These are phyloP conservation scores for Pipra filicauda DNA, from an alignment of 2,113 vertebrate species.

Conservation along the genomic window DNA sequence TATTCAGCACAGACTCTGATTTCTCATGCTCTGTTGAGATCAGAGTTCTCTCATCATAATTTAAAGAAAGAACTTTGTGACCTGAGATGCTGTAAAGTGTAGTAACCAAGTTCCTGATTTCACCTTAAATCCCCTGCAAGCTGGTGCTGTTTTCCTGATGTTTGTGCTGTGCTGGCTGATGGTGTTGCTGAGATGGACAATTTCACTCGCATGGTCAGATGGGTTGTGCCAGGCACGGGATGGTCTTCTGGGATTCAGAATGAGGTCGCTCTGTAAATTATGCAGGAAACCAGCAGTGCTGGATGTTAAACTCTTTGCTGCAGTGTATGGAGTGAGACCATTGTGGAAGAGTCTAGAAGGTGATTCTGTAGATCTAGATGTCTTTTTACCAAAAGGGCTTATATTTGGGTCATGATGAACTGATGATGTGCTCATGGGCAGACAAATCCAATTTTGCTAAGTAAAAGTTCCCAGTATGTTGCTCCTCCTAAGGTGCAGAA, in stretches of 20 bases:
- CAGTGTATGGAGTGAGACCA: accelerated
- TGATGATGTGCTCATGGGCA: background rate
- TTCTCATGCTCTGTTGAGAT: background rate
- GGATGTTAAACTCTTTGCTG: background rate
- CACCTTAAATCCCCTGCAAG: background rate
- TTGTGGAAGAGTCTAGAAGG: background rate
- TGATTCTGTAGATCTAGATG: background rate
- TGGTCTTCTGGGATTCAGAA: background rate
- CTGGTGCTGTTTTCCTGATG: background rate
- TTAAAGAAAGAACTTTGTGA: background rate
- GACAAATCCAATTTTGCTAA: background rate
- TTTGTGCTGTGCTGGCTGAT: background rate
- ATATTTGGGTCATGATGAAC: background rate
- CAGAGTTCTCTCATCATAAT: background rate
- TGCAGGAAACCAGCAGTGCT: background rate
- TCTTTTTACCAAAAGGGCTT: background rate
- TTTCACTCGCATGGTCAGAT: background rate
- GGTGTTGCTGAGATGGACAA: background rate
- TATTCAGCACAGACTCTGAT: background rate
- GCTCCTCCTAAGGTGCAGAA: background rate
- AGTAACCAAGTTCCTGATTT: background rate
- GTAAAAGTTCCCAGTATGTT: background rate
- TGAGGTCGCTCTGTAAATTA: background rate
- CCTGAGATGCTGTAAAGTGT: background rate
- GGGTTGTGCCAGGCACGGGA: background rate